Conservation (phyloP, 2,797 vertebrate genomes). For the Chelon auratus region DNA sequence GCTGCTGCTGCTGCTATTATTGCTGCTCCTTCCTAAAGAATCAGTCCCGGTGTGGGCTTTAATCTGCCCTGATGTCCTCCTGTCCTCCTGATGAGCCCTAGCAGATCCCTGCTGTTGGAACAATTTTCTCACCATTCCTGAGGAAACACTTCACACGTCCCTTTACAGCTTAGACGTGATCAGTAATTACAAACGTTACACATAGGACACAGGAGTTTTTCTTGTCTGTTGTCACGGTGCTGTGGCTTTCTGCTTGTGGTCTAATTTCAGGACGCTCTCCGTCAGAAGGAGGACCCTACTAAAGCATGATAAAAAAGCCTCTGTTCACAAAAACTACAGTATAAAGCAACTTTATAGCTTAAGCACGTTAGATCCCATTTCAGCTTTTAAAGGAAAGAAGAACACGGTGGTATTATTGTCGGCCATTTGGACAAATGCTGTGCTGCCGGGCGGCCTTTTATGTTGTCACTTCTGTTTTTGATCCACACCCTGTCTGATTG, state of each 20-base stretch:
- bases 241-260: conserved; percentile 3
- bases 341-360: background rate
- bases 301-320: conserved; percentile 7
- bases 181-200: conserved; percentile 26
- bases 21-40: conserved; percentile 1
- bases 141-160: background rate
- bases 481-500: conserved; percentile 55
- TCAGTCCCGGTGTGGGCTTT: conserved; percentile 7
- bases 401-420: conserved; percentile 6
- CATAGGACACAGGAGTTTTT: conserved; percentile 19
- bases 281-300: background rate
- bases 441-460: conserved; percentile 25
- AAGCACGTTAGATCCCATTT: background rate
- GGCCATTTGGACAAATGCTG: conserved; percentile 6
- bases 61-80: conserved; percentile 13
- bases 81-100: conserved; percentile 22
- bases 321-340: background rate
- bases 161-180: background rate
- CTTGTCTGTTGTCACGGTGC: conserved; percentile 38
- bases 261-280: conserved; percentile 19
- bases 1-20: background rate
- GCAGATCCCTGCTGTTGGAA: background rate
- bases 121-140: conserved; percentile 12
- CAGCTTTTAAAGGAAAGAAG: background rate
- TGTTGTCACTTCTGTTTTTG: conserved; percentile 39